A percentile compares a stretch with the other conserved stretches of the same genome.
Conservation (phyloP, 1,140 invertebrate species). For the Neodiprion lecontei region DNA sequence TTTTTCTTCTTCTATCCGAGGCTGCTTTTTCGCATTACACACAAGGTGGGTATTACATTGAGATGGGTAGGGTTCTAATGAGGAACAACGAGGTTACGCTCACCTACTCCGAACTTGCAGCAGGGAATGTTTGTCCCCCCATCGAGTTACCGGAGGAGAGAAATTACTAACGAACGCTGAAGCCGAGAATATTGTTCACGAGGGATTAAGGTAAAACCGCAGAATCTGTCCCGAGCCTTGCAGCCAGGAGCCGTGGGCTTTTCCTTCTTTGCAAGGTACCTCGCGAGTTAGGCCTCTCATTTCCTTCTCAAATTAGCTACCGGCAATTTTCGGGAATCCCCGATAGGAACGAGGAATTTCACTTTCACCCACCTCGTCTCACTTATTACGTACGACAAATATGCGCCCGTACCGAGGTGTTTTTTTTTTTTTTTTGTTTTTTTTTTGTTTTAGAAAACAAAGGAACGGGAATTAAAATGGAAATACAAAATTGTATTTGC, state of each 20-base stretch:
- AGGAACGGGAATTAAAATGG: too few species aligned
- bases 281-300: slow-evolving; percentile 6
- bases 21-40: too few species aligned
- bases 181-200: slow-evolving; percentile 16
- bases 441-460: too few species aligned
- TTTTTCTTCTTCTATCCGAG: neutral
- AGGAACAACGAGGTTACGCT: neutral
- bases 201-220: slow-evolving; percentile 15
- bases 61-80: neutral
- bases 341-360: too few species aligned
- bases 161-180: slow-evolving; percentile 23
- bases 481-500: too few species aligned
- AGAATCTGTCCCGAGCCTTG: slow-evolving; percentile 1
- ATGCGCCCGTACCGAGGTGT: too few species aligned
- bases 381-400: too few species aligned
- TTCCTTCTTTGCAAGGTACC: neutral
- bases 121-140: slow-evolving; percentile 9
- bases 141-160: slow-evolving; percentile 21
- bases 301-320: slow-evolving; percentile 11
- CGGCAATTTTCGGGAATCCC: neutral
- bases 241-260: neutral
- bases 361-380: too few species aligned
- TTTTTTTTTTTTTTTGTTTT: too few species aligned
- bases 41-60: too few species aligned
- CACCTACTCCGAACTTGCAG: neutral